A percentile compares a stretch with the other conserved stretches of the same genome.
These are phyloP conservation scores for Theonella swinhoei DNA, from an alignment of 37 sponge, comb jelly and placozoan genomes.

Conservation along the genomic window DNA sequence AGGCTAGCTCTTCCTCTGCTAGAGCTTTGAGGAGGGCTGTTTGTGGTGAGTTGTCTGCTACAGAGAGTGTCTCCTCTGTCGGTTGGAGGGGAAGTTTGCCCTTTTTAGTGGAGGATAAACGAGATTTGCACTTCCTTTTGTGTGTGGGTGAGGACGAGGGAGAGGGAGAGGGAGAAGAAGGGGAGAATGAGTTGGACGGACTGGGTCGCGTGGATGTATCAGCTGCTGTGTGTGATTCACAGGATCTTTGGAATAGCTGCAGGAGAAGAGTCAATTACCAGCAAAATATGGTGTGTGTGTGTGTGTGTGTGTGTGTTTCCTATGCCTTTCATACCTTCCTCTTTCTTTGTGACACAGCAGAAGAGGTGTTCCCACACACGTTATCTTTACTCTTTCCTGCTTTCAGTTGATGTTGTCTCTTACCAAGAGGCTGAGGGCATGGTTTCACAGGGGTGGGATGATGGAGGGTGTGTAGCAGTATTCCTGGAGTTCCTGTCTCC, in stretches of 20 bases:
- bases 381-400: no score
- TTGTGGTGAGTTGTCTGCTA: not conserved
- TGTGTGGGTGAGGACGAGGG: not conserved
- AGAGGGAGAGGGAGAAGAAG: not conserved
- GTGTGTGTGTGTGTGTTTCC: no score
- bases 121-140: no score
- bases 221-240: not conserved
- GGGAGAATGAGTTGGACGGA: not conserved
- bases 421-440: no score
- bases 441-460: constrained; percentile 72
- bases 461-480: constrained; percentile 55
- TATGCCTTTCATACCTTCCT: no score
- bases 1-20: not conserved
- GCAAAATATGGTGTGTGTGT: no score
- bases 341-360: no score
- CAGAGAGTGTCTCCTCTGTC: not conserved
- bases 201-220: no score
- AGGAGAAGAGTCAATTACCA: no score
- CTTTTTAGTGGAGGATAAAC: no score
- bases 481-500: constrained; percentile 69
- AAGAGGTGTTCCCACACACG: no score
- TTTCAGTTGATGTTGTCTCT: no score
- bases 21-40: not conserved
- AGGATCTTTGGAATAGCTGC: not conserved
- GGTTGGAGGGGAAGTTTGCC: not conserved